Evolutionary conservation across 2,888 invertebrate species (phyloP), one percentile per base, ranked within the genome.

Genomic region (Pterobdella sp.): DNA sequence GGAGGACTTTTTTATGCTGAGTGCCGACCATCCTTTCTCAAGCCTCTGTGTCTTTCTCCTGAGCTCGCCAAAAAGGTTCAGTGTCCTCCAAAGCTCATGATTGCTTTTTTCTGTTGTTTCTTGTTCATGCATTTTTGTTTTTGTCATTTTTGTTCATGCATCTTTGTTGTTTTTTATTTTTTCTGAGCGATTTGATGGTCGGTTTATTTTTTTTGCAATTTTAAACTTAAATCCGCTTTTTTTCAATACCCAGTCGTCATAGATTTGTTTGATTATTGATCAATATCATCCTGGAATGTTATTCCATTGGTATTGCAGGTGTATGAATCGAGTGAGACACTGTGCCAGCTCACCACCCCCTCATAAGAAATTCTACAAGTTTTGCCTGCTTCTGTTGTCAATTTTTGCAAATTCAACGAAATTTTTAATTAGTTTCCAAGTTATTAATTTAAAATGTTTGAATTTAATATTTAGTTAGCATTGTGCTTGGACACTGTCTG

Each of bases 1-100:
- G 65, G 22, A 4, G 72, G 76, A 32, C 63, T 22, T 32, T 56
- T 56, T 26, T n/a, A 56, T 26, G 26, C n/a, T 26, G 60, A 56
- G n/a, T 56, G 60, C n/a, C 14, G 14, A 22, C 60, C n/a, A 22
- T 56, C n/a, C 60, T 26, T n/a, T 22, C 26, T n/a, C 60, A 56
- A n/a, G 60, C n/a, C 60, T 3, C n/a, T 56, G n/a, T 56, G 60
- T 26, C 3, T n/a, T 26, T 4, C 18, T 26, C 60, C 60, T 14
- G 60, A 22, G 10, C 60, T 56, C 60, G 60, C 60, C 60, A 56
- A 56, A 22, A 56, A 56, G 60, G 60, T 56, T 56, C 60, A 26
- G 42, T 42, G 42, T 26, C 26, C 60, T 4, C n/a, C 26, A 3
- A 4, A 26, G 60, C 60, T 56, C 10, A 18, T n/a, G 7, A 56